A percentile compares a stretch with the other conserved stretches of the same genome.
Evolutionary conservation across 2,888 invertebrate genomes (phyloP).

Genomic region (Cephus rjabovi): DNA sequence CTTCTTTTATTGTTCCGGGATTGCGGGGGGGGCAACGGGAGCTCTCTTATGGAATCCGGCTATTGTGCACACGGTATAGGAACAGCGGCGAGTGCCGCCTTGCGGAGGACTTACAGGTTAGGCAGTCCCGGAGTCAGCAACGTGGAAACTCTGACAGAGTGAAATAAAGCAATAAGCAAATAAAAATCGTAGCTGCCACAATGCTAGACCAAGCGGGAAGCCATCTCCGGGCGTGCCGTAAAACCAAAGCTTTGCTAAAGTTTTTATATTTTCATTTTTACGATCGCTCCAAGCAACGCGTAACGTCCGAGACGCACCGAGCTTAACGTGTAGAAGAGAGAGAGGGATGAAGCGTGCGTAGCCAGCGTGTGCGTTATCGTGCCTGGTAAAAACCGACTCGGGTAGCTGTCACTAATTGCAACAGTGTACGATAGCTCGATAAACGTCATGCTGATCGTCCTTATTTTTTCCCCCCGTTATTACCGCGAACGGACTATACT

Average conservation of each 20-base stretch:
- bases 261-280: conserved; percentile 59
- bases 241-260: conserved; percentile 56
- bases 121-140: not conserved
- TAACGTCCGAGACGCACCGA: not conserved
- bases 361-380: not conserved
- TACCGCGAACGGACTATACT: not conserved
- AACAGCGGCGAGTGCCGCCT: not conserved
- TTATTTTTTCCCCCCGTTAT: not conserved
- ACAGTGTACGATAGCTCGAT: conserved; percentile 60
- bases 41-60: not conserved
- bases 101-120: not conserved
- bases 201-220: conserved; percentile 18
- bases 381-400: not conserved
- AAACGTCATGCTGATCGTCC: conserved; percentile 59
- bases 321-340: not conserved
- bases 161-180: conserved; percentile 55
- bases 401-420: conserved; percentile 48
- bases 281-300: conserved; percentile 29
- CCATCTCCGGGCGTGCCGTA: conserved; percentile 42
- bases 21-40: too few species aligned
- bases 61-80: not conserved
- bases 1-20: not conserved
- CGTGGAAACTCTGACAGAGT: not conserved
- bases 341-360: too few species aligned
- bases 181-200: conserved; percentile 42